Conservation (phyloP, 2,797 vertebrate species). For the Melanotaenia pygmaea region DNA sequence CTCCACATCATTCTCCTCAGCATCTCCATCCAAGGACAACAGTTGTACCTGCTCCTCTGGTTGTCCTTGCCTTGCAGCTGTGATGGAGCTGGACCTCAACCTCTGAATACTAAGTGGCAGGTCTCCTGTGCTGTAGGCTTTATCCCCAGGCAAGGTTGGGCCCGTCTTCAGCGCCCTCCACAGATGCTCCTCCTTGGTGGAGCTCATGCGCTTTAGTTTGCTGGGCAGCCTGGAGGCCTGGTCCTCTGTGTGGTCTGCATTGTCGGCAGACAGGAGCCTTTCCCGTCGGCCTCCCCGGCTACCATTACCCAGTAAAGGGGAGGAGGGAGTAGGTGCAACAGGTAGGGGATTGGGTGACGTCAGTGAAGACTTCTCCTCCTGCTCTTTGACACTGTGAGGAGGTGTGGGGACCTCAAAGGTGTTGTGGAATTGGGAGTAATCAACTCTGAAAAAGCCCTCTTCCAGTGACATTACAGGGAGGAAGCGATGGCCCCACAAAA, state of each 20-base stretch:
- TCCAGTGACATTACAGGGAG: conserved; percentile 92
- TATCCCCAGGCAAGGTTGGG: conserved; percentile 73
- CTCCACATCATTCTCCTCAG: conserved; percentile 67
- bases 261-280: conserved; percentile 82
- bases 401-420: conserved; percentile 90
- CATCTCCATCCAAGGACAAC: conserved; percentile 77
- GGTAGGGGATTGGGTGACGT: conserved; percentile 75
- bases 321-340: conserved; percentile 62
- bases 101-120: conserved; percentile 84
- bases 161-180: conserved; percentile 71
- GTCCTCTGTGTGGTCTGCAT: conserved; percentile 75
- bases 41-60: conserved; percentile 80
- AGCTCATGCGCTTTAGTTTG: conserved; percentile 88
- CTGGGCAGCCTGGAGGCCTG: conserved; percentile 78
- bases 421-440: conserved; percentile 92
- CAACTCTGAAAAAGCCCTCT: conserved; percentile 90
- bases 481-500: conserved; percentile 91
- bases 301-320: conserved; percentile 63
- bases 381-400: conserved; percentile 88
- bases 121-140: conserved; percentile 85
- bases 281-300: conserved; percentile 75
- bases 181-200: conserved; percentile 80
- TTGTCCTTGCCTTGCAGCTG: conserved; percentile 66
- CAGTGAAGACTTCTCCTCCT: conserved; percentile 85
- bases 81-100: conserved; percentile 80